phyloP scores from a whole-genome alignment of 2,797 vertebrate genomes.

The Hafferia zeledoni region DNA sequence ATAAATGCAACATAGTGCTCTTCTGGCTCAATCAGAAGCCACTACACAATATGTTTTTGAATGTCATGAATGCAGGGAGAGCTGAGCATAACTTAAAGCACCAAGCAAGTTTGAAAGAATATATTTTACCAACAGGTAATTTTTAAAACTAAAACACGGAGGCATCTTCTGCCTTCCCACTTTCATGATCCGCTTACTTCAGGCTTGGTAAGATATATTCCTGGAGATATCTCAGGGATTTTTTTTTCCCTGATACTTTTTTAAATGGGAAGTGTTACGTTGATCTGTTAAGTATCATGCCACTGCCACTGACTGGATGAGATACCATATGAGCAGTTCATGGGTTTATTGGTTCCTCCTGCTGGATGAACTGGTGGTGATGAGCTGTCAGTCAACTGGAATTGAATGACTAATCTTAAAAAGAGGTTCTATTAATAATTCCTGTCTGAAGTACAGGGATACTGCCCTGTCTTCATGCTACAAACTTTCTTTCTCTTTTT shows the following conservation, averaged over 20 bases:
- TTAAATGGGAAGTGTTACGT: neutral
- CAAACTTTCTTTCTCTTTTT: neutral
- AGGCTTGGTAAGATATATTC: neutral
- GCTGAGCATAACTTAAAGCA: neutral
- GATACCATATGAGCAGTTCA: neutral
- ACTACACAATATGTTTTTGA: neutral
- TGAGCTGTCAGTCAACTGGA: neutral
- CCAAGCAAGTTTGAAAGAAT: neutral
- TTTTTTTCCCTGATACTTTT: neutral
- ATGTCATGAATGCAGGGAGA: neutral
- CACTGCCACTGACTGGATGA: neutral
- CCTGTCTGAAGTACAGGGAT: neutral
- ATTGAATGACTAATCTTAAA: neutral
- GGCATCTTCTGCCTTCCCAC: neutral
- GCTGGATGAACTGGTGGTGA: slow-evolving; percentile 26
- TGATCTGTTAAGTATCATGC: neutral
- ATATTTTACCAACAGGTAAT: neutral
- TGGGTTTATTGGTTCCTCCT: slow-evolving; percentile 42
- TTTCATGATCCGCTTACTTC: neutral
- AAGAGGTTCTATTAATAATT: neutral
- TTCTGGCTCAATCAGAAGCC: neutral
- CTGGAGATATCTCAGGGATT: neutral
- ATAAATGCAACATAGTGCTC: neutral
- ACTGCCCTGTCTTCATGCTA: neutral
- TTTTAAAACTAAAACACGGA: neutral